phyloP scores from a whole-genome alignment of 2,888 invertebrate species.

The Dynastes maya region DNA sequence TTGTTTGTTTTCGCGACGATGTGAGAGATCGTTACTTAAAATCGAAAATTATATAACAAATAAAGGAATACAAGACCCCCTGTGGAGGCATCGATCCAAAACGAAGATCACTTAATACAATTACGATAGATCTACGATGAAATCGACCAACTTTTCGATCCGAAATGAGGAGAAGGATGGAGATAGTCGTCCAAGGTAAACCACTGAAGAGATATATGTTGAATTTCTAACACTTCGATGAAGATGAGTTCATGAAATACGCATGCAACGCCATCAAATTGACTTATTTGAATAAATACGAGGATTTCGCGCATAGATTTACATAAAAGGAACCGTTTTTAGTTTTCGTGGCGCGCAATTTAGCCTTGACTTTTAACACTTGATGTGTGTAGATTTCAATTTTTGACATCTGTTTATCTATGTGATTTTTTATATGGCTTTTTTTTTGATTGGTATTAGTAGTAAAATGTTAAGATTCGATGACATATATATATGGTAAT shows the following conservation, averaged over 20 bases:
- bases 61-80: too few species aligned
- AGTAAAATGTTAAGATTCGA: background rate
- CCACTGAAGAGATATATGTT: background rate
- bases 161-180: background rate
- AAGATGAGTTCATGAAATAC: background rate
- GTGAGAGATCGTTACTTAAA: too few species aligned
- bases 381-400: background rate
- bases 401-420: too few species aligned
- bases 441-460: background rate
- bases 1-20: too few species aligned
- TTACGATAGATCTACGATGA: background rate
- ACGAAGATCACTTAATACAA: background rate
- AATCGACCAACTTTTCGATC: background rate
- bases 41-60: too few species aligned
- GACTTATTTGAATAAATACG: slow-evolving; percentile 15
- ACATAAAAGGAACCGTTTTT: background rate
- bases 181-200: background rate
- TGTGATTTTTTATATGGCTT: background rate
- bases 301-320: background rate
- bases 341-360: background rate
- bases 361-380: background rate
- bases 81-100: too few species aligned
- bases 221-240: background rate
- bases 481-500: slow-evolving; percentile 5
- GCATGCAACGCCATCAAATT: background rate